Percentiles rank a stretch among this genome's conserved stretches.
Conservation (phyloP, 2,797 vertebrate genomes). For the Lutjanus campechanus region DNA sequence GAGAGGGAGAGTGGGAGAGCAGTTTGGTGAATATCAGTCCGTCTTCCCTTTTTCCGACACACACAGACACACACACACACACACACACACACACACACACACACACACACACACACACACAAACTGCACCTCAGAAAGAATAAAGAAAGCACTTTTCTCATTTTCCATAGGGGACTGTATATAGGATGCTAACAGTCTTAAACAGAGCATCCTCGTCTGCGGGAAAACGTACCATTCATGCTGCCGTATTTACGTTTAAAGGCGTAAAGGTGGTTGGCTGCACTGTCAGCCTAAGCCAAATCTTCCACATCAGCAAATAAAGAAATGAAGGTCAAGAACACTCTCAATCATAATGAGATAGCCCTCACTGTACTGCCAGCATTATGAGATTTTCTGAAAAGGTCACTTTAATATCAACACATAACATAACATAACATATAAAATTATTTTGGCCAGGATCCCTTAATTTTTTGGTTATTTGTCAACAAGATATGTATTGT, state of each 20-base stretch:
- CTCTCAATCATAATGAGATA: background rate
- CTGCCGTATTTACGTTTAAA: conserved; percentile 29
- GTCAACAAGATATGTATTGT: background rate
- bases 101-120: background rate
- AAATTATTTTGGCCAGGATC: background rate
- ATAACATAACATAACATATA: background rate
- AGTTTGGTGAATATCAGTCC: conserved; percentile 30
- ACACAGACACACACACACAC: background rate
- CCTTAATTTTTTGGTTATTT: rapidly evolving
- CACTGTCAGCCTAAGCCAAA: background rate
- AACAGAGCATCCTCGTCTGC: conserved; percentile 9
- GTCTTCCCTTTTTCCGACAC: conserved; percentile 35
- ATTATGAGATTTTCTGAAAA: background rate
- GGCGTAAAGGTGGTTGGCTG: background rate
- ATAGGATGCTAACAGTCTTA: background rate
- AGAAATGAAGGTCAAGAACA: background rate
- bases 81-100: background rate
- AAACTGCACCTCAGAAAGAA: conserved; percentile 23
- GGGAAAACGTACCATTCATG: conserved; percentile 20
- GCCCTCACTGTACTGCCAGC: background rate
- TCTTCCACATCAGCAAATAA: conserved; percentile 3
- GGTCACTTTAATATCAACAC: background rate
- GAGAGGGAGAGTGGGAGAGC: conserved; percentile 10
- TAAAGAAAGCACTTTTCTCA: conserved; percentile 26
- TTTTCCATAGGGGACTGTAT: conserved; percentile 16